A percentile compares a stretch with the other conserved stretches of the same genome.
These are phyloP conservation scores for Zygogramma bicolorata DNA, from an alignment of 2,888 invertebrate species.

Conservation along the genomic window DNA sequence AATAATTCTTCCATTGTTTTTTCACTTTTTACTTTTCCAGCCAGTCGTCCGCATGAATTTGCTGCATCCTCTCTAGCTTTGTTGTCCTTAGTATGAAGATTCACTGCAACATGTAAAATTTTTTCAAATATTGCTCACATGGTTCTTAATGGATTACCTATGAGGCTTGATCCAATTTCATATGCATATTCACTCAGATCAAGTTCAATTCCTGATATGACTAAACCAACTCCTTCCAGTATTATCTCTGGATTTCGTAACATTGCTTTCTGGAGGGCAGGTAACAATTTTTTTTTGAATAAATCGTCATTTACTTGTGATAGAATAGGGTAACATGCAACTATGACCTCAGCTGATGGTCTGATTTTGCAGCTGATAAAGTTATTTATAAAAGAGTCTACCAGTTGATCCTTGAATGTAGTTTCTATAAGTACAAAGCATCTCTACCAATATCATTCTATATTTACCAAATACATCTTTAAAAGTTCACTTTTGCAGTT, in stretches of 20 bases:
- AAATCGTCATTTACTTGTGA: constrained; percentile 74
- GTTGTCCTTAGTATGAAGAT: constrained; percentile 89
- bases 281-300: constrained; percentile 81
- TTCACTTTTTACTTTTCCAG: constrained; percentile 77
- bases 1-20: constrained; percentile 78
- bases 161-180: constrained; percentile 85
- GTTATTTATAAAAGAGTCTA: constrained; percentile 82
- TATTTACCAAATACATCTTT: constrained; percentile 71
- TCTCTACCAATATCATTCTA: background rate
- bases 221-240: constrained; percentile 82
- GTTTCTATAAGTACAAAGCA: background rate
- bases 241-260: constrained; percentile 94
- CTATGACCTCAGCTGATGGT: constrained; percentile 77
- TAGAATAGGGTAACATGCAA: constrained; percentile 76
- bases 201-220: constrained; percentile 77
- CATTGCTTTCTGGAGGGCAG: constrained; percentile 91
- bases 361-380: constrained; percentile 82
- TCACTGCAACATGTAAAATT: constrained; percentile 68
- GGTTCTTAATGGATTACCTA: constrained; percentile 69
- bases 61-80: constrained; percentile 80
- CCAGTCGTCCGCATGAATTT: constrained; percentile 78
- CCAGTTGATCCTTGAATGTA: constrained; percentile 70
- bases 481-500: constrained; percentile 67
- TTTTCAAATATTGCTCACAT: constrained; percentile 15
- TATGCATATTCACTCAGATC: constrained; percentile 83